Base-by-base conservation (phyloP, 2,797 vertebrate genomes). In the Babyrousa celebensis region DNA sequence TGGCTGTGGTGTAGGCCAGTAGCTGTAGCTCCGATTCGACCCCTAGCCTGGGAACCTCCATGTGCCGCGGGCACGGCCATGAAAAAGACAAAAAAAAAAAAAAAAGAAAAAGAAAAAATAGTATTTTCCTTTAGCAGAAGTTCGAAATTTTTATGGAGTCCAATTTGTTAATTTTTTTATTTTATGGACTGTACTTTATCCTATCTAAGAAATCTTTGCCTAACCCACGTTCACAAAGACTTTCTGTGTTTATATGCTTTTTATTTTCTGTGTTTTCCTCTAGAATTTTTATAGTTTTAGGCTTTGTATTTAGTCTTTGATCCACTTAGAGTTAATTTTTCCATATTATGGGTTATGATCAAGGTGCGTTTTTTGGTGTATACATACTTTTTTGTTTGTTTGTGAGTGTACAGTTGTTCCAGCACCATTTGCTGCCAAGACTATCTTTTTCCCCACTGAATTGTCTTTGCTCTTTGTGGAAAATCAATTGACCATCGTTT, bases 321-420 rank as follows among this genome's bases (percentile, higher is more conserved):
- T 70, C 20, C 65, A 62, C 70, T 88, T 93, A 82, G 67, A 74
- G 27, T 82, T 43, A 65, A 56, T 70, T 78, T 88, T 74, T 89
- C 1, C 43, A 23, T 29, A 48, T 77, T 56, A 3, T 88, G 56
- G 83, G 32, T 18, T 62, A 54, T 43, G 68, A 17, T 48, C n/a
- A 67, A 89, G 27, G 56, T 78, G 58, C 52, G 58, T 74, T 75
- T 48, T 77, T 62, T 48, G 43, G 16, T 75, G 11, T 65, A 2
- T 74, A 3, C 67, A 52, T 88, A 27, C 54, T 23, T 71, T 63
- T 54, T 48, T 48, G 43, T 48, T 84, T 70, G 25, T 60, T 3
- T 54, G 86, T 85, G 12, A 93, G 20, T 95, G n/a, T 78, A 56
- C 56, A 36, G 43, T 95, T 67, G 70, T 93, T 62, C 63, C 20